Conservation (phyloP, 2,888 invertebrate species). For the Caenorhabditis zanzibari region DNA sequence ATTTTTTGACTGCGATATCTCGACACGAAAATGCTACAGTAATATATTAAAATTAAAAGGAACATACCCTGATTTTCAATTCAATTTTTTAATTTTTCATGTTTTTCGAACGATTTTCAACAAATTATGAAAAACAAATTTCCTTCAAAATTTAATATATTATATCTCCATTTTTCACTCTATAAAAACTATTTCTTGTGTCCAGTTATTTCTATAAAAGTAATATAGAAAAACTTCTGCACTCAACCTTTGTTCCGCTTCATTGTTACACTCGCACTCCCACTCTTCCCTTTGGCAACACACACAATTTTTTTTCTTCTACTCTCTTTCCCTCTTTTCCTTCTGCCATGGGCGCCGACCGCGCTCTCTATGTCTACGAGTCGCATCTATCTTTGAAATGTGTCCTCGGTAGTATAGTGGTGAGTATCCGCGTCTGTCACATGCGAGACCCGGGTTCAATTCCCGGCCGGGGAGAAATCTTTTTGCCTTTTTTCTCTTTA, state of each 20-base stretch:
- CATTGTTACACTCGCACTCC: not conserved
- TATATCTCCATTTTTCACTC: too few species aligned
- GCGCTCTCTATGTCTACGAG: slow-evolving; percentile 27
- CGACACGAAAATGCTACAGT: too few species aligned
- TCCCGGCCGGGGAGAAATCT: slow-evolving; percentile 75
- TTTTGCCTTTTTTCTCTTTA: slow-evolving; percentile 31
- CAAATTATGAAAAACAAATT: too few species aligned
- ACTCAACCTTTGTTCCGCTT: slow-evolving; percentile 1
- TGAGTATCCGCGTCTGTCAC: slow-evolving; percentile 77
- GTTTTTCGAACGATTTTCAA: too few species aligned
- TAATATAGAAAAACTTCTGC: too few species aligned
- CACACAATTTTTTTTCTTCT: not conserved
- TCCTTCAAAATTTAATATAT: too few species aligned
- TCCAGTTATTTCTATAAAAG: too few species aligned
- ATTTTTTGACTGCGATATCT: too few species aligned
- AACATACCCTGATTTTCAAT: too few species aligned
- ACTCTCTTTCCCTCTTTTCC: slow-evolving; percentile 4
- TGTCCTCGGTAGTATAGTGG: slow-evolving; percentile 75
- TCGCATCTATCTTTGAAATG: slow-evolving; percentile 2
- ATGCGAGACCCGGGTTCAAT: slow-evolving; percentile 77
- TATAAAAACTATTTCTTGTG: too few species aligned
- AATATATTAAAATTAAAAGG: too few species aligned
- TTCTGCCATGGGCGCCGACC: not conserved
- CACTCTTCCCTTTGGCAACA: not conserved
- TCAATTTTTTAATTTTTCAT: too few species aligned